phyloP scores from a whole-genome alignment of 2,888 invertebrate genomes.

The Caenorhabditis sp. region DNA sequence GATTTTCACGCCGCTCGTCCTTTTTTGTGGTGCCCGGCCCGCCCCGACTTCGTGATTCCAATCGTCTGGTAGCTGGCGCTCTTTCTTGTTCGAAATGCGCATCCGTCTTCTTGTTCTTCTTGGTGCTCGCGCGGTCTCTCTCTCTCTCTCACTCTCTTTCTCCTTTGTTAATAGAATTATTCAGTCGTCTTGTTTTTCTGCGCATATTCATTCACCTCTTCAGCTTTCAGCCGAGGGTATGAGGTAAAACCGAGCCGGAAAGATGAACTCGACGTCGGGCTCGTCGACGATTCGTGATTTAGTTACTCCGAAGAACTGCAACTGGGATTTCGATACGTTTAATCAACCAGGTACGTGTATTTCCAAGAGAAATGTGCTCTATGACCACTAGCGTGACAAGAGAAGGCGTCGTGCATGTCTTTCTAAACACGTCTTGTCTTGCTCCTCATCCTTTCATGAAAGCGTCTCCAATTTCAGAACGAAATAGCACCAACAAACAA shows the following conservation, averaged over 20 bases:
- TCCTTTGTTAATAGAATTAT: conserved; percentile 11
- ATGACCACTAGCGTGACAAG: no score
- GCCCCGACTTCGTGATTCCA: conserved; percentile 10
- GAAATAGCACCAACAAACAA: conserved; percentile 24
- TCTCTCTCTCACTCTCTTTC: no score
- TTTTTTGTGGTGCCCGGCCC: conserved; percentile 9
- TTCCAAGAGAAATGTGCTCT: no score
- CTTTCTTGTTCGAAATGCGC: conserved; percentile 3
- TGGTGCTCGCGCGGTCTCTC: no score
- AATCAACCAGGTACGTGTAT: conserved; percentile 30
- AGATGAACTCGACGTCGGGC: conserved; percentile 30
- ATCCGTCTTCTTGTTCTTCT: conserved; percentile 2
- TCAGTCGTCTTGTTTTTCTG: background rate
- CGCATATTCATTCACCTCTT: background rate
- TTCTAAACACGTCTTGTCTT: conserved; percentile 1
- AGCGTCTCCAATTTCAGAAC: conserved; percentile 39
- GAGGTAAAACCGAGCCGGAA: conserved; percentile 14
- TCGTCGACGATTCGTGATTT: conserved; percentile 62
- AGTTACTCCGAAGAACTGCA: conserved; percentile 61
- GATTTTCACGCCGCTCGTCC: conserved; percentile 9
- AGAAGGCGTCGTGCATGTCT: no score
- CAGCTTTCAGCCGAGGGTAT: conserved; percentile 19
- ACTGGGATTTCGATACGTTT: conserved; percentile 50
- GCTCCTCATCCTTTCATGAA: background rate
- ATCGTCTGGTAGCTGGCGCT: conserved; percentile 1